phyloP scores from a whole-genome alignment of 2,113 vertebrate genomes.

The Procavia capensis region DNA sequence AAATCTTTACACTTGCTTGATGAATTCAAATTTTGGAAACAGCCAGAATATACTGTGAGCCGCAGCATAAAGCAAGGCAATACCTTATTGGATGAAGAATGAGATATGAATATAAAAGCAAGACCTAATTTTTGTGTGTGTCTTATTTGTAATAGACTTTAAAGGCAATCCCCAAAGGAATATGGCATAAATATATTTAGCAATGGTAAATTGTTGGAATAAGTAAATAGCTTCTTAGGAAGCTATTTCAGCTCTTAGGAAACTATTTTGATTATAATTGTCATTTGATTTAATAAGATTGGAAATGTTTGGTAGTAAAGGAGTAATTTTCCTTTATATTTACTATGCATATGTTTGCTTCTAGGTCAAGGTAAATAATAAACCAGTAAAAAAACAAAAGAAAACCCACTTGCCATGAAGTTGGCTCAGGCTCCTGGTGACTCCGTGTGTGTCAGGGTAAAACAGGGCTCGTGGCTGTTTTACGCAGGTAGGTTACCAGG shows the following conservation, averaged over 20 bases:
- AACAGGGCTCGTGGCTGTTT: neutral
- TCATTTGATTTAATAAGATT: conserved; percentile 55
- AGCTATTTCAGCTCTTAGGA: no score
- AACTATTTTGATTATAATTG: conserved; percentile 40
- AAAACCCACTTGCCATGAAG: no score
- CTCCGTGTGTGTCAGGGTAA: neutral
- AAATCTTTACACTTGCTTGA: conserved; percentile 22
- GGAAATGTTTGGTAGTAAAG: conserved; percentile 48
- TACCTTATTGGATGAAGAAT: conserved; percentile 40
- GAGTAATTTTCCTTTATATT: neutral
- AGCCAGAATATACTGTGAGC: conserved; percentile 16
- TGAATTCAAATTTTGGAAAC: conserved; percentile 47
- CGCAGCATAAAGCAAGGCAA: conserved; percentile 23
- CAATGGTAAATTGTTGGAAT: conserved; percentile 39
- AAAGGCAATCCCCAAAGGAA: conserved; percentile 38
- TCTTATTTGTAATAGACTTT: conserved; percentile 2
- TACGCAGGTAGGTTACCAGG: neutral
- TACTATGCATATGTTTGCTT: neutral
- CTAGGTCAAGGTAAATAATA: conserved; percentile 25
- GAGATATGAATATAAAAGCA: neutral
- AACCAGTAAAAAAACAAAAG: no score
- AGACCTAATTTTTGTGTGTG: conserved; percentile 31
- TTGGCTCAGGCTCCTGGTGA: neutral
- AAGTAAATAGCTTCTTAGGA: conserved; percentile 6
- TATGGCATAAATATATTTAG: conserved; percentile 46